Percentiles rank a stretch among this genome's conserved stretches.
phyloP scores from a whole-genome alignment of 2,888 invertebrate species.

The Ganaspis brasiliensis region DNA sequence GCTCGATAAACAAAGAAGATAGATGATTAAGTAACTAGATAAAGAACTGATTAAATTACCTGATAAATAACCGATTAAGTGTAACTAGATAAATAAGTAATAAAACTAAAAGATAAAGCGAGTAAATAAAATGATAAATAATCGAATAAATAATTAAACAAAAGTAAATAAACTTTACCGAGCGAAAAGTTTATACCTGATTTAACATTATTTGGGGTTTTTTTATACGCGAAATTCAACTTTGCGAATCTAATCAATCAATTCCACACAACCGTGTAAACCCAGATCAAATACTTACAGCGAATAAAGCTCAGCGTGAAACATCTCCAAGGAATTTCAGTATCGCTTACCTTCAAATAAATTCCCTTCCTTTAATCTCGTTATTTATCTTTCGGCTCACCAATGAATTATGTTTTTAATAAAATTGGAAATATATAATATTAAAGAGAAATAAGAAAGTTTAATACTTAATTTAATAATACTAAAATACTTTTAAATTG shows the following conservation, averaged over 20 bases:
- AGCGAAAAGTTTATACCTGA: neutral
- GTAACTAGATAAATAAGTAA: no score
- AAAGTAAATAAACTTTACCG: neutral
- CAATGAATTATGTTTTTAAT: slow-evolving; percentile 16
- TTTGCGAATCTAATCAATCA: slow-evolving; percentile 22
- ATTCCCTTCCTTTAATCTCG: slow-evolving; percentile 14
- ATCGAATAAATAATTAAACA: no score
- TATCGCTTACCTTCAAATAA: slow-evolving; percentile 16
- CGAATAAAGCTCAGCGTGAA: slow-evolving; percentile 23
- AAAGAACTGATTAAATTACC: no score
- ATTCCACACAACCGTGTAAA: slow-evolving; percentile 1
- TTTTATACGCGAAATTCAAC: neutral
- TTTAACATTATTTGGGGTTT: neutral
- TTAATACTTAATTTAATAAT: neutral
- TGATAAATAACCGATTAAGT: no score
- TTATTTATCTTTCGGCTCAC: no score
- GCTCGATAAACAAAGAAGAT: no score
- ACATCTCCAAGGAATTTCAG: slow-evolving; percentile 23
- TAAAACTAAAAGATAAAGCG: no score
- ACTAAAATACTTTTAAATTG: neutral
- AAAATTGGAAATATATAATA: neutral
- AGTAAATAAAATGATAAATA: no score
- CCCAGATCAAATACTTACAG: slow-evolving; percentile 29
- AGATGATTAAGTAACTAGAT: no score
- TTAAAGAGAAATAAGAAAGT: neutral